Conservation (phyloP, 2,888 invertebrate species). For the Orthosia gracilis region DNA sequence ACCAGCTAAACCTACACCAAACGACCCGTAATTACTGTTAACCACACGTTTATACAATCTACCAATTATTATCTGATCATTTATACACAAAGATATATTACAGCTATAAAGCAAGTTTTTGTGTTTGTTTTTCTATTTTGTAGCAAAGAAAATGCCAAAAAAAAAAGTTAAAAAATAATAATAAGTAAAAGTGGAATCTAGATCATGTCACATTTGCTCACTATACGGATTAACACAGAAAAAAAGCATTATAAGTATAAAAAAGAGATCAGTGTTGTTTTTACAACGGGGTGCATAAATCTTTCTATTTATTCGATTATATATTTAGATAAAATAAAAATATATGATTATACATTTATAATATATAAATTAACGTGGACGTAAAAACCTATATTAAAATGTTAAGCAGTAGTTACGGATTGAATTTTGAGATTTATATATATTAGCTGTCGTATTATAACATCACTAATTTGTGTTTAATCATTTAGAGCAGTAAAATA, state of each 20-base stretch:
- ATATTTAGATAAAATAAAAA: conserved; percentile 27
- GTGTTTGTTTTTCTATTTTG: conserved; percentile 19
- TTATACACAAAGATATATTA: conserved; percentile 42
- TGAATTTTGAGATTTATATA: conserved; percentile 48
- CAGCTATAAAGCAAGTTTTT: conserved; percentile 10
- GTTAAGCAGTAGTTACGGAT: conserved; percentile 27
- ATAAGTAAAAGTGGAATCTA: conserved; percentile 1
- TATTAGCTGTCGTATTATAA: conserved; percentile 61
- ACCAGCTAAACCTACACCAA: conserved; percentile 73
- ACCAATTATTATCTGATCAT: conserved; percentile 66
- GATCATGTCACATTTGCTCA: conserved; percentile 28
- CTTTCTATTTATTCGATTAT: conserved; percentile 34
- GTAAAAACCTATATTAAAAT: conserved; percentile 42
- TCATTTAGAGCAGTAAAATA: conserved; percentile 48
- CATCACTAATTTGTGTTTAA: conserved; percentile 59
- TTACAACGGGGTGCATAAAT: conserved; percentile 42
- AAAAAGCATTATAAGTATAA: not conserved
- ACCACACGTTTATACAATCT: conserved; percentile 59
- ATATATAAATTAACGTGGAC: conserved; percentile 37
- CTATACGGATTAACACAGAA: not conserved
- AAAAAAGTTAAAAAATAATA: too few species aligned
- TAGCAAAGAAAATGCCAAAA: too few species aligned
- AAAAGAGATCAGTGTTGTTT: conserved; percentile 20
- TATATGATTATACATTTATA: conserved; percentile 36
- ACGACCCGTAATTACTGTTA: conserved; percentile 70